Evolutionary conservation across 37 sponge, comb jelly and placozoan genomes (phyloP), one percentile per base, ranked within the genome.

Genomic region (Beroe forskalii): DNA sequence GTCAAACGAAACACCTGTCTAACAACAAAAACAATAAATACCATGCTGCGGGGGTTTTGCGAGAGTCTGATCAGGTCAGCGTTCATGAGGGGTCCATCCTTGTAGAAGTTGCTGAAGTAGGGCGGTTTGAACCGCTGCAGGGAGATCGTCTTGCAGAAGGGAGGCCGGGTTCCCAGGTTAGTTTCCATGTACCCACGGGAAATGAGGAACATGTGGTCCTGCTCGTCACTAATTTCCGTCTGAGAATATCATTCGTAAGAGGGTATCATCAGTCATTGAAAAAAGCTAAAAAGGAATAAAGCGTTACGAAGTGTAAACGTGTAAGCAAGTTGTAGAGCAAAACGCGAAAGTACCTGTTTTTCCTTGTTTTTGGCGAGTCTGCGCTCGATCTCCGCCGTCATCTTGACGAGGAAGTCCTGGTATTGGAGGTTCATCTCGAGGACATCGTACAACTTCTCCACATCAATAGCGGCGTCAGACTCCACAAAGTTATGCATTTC

Each of bases 341-440:
- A 6, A 12, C 6, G 55, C 12, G 12, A 48, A 48, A 48, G 12
- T 80, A 80, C 86, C 86, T 80, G 86, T 37, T 80, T 80, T 19
- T 80, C 86, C 22, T 37, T 41, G 27, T 80, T 80, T 43, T 41
- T 44, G 3, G 28, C 24, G 1, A 80, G 55, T 43, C 86, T 32
- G 2, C 24, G 0, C 55, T 80, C 86, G 8, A 80, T 37, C 55
- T 41, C 86, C 22, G n/a, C 86, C 0, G 1, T 80, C 37, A 80
- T 32, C 35, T 80, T 80, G 8, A 37, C 22, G 55, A 80, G 28
- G 30, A 80, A 80, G 55, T 80, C 86, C 86, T 80, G 86, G 48
- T 44, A 80, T 48, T 80, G 86, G 30, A 80, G 55, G 86, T 80
- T 80, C 55, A 80, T 80, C 6, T 80, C 55, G n/a, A 80, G 55